A percentile compares a stretch with the other conserved stretches of the same genome.
phyloP scores from a whole-genome alignment of 1,140 invertebrate genomes.

The Harlomillsia oculata region DNA sequence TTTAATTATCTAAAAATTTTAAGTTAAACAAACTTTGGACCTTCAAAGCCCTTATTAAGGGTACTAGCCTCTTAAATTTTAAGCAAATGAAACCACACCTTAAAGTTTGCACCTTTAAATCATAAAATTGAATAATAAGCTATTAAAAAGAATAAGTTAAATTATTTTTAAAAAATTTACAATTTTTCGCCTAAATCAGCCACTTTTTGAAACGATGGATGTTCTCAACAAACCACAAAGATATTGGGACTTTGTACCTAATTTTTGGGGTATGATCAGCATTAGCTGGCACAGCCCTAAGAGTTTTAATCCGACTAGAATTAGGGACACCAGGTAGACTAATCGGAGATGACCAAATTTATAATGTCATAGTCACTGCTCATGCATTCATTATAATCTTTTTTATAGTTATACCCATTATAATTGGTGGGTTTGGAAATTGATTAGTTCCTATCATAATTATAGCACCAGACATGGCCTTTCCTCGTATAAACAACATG shows the following conservation, averaged over 20 bases:
- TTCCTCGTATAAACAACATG: conserved; percentile 67
- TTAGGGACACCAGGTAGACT: conserved; percentile 47
- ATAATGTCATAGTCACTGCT: conserved; percentile 59
- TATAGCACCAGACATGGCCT: conserved; percentile 60
- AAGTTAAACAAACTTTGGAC: conserved; percentile 30
- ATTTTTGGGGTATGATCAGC: conserved; percentile 57
- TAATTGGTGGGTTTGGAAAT: conserved; percentile 70
- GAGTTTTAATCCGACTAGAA: conserved; percentile 57
- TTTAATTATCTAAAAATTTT: conserved; percentile 26
- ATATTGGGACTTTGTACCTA: conserved; percentile 66
- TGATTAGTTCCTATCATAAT: conserved; percentile 63
- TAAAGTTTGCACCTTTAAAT: conserved; percentile 24
- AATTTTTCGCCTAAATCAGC: conserved; percentile 37
- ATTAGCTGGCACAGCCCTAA: conserved; percentile 53
- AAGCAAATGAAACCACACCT: conserved; percentile 8
- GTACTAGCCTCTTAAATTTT: conserved; percentile 19
- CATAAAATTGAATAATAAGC: conserved; percentile 10
- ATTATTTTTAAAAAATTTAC: conserved; percentile 27
- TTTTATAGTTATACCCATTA: conserved; percentile 65
- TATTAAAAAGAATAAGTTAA: conserved; percentile 3
- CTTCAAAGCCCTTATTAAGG: conserved; percentile 29
- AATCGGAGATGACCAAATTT: conserved; percentile 58
- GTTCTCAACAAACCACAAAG: conserved; percentile 63
- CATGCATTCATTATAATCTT: conserved; percentile 71
- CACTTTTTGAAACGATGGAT: conserved; percentile 47